Base-by-base conservation (phyloP, 1,140 invertebrate genomes). In the Ganaspis sp. region DNA sequence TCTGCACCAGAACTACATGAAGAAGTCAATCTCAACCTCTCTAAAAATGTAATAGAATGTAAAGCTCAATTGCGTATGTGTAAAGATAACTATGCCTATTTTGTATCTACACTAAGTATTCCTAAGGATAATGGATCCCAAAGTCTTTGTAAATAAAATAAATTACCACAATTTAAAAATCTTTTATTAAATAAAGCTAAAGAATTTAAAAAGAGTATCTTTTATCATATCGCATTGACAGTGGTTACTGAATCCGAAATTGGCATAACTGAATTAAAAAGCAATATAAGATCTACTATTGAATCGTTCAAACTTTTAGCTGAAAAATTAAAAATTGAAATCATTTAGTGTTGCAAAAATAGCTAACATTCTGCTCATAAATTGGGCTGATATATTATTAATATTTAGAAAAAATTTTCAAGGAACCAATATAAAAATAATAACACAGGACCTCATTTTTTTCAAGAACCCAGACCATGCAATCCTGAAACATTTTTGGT, bases 81-180 rank as follows among this genome's bases (percentile, higher is more conserved):
- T 15, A 45, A 45, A 45, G 42, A 45, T 15, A 45, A 45, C n/a
- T 45, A 45, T 45, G 42, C 42, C 1, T 45, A 45, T n/a, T 45
- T 45, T 15, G 1, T 45, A 12, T 45, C 42, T 1, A 49, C 45
- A n/a, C 8, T n/a, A 17, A 3, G 45, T 1, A n/a, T 49, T 5
- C 45, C 45, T 17, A 1, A 4, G n/a, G 45, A 49, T 17, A 49
- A 49, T n/a, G n/a, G 45, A 0, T 49, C 45, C 5, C 2, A 17
- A 49, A 49, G 15, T 17, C 8, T 49, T 17, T 17, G 1, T 49
- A 49, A 49, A 49, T n/a, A 49, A 17, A 49, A 49, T n/a, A n/a
- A 49, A 49, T n/a, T 49, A 4, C 45, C 45, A 17, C 45, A 49
- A 49, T 49, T 49, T 49, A 49, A 49, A 49, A 49, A 49, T 49